phyloP scores from a whole-genome alignment of 2,113 vertebrate species.

The Xiphophorus hellerii region DNA sequence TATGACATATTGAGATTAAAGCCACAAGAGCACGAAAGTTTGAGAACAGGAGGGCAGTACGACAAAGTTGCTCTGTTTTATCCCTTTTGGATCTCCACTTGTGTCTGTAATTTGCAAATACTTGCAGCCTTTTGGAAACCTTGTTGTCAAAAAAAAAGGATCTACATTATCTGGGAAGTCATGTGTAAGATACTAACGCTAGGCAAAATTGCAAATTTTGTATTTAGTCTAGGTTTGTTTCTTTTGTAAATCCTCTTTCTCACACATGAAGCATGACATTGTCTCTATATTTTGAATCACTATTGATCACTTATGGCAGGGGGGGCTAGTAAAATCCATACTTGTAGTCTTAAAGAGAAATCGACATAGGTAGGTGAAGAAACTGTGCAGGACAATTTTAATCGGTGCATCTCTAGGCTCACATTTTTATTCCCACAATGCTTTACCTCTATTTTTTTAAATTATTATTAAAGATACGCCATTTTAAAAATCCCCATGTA shows the following conservation, averaged over 20 bases:
- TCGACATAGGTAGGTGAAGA: background rate
- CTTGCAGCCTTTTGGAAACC: no score
- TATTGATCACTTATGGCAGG: background rate
- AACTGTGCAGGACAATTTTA: background rate
- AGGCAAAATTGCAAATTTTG: no score
- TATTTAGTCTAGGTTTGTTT: no score
- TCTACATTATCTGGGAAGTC: no score
- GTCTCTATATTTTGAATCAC: background rate
- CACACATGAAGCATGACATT: background rate
- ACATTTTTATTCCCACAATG: background rate
- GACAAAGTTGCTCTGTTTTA: background rate
- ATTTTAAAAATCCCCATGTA: slow-evolving; percentile 43
- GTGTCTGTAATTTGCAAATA: background rate
- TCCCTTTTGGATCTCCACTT: no score
- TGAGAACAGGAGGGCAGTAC: background rate
- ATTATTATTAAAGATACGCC: slow-evolving; percentile 21
- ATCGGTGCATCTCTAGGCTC: background rate
- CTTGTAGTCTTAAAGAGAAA: background rate
- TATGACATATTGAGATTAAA: background rate
- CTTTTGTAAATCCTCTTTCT: background rate
- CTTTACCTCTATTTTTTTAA: background rate
- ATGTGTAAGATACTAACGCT: no score
- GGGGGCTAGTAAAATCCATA: background rate
- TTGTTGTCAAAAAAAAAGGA: no score
- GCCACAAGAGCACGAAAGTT: background rate